phyloP scores from a whole-genome alignment of 2,797 vertebrate species.

The Galago senegalensis region DNA sequence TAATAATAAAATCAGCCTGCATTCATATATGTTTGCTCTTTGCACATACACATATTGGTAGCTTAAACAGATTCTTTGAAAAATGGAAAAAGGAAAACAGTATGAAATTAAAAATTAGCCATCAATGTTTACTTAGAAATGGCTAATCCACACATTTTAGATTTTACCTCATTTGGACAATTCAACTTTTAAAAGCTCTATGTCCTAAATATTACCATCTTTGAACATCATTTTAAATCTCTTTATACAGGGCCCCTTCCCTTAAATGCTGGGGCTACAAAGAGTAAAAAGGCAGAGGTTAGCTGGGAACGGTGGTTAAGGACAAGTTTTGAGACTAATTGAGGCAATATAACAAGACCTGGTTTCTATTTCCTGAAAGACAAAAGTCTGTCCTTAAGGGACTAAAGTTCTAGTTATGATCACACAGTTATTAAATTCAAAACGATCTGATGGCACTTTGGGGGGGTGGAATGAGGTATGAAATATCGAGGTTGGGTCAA shows the following conservation, averaged over 20 bases:
- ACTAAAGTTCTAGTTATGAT: conserved; percentile 50
- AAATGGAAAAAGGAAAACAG: conserved; percentile 59
- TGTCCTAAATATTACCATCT: conserved; percentile 26
- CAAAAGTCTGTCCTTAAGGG: conserved; percentile 31
- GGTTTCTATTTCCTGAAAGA: background rate
- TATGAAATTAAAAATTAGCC: conserved; percentile 59
- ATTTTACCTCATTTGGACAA: conserved; percentile 24
- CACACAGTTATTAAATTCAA: conserved; percentile 52
- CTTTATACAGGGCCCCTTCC: conserved; percentile 8
- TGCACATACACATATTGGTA: conserved; percentile 45
- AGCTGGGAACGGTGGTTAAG: background rate
- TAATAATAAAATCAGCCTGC: conserved; percentile 65
- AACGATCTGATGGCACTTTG: conserved; percentile 32
- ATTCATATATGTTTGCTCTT: conserved; percentile 57
- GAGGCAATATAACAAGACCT: background rate
- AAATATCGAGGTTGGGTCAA: conserved; percentile 59
- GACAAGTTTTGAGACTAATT: background rate
- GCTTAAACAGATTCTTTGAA: conserved; percentile 52
- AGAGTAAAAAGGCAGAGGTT: conserved; percentile 49
- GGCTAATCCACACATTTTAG: background rate
- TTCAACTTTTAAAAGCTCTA: conserved; percentile 52
- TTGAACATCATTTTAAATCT: conserved; percentile 43
- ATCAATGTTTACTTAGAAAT: conserved; percentile 36
- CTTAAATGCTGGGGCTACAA: background rate
- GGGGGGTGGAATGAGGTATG: background rate